phyloP scores from a whole-genome alignment of 1,140 invertebrate genomes.

The Hylyphantes graminicola region DNA sequence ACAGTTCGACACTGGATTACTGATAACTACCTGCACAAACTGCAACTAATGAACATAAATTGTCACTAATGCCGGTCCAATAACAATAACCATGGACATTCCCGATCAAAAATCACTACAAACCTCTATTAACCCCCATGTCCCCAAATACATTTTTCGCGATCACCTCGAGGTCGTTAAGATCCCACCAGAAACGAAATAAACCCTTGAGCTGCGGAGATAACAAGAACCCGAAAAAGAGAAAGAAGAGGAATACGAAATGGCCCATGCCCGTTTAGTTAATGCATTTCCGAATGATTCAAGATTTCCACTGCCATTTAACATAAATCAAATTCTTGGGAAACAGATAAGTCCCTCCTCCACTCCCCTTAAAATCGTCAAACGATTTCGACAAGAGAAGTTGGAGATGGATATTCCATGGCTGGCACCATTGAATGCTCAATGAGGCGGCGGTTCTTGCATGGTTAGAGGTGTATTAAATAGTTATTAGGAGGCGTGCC shows the following conservation, averaged over 20 bases:
- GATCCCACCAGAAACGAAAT: slow-evolving; percentile 14
- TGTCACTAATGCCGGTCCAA: slow-evolving; percentile 1
- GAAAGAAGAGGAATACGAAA: slow-evolving; percentile 21
- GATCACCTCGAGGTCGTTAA: slow-evolving; percentile 21
- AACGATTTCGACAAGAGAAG: slow-evolving; percentile 32
- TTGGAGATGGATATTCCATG: slow-evolving; percentile 54
- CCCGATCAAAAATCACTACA: slow-evolving; percentile 19
- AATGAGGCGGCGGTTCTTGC: slow-evolving; percentile 46
- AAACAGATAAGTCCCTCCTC: slow-evolving; percentile 39
- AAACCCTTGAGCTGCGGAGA: neutral
- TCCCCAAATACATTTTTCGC: slow-evolving; percentile 12
- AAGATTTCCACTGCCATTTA: slow-evolving; percentile 56
- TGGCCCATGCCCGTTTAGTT: slow-evolving; percentile 45
- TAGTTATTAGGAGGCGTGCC: slow-evolving; percentile 52
- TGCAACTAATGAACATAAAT: slow-evolving; percentile 8
- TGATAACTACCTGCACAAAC: too few relatives aligned
- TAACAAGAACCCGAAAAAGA: neutral
- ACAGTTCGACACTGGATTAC: too few relatives aligned
- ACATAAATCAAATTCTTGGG: slow-evolving; percentile 55
- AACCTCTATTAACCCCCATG: neutral
- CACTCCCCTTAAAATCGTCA: slow-evolving; percentile 31
- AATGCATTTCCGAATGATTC: slow-evolving; percentile 54
- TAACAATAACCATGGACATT: slow-evolving; percentile 20
- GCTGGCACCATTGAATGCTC: slow-evolving; percentile 44
- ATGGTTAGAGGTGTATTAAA: slow-evolving; percentile 58